A percentile compares a stretch with the other conserved stretches of the same genome.
These are phyloP conservation scores for Apostichopus japonicus DNA, from an alignment of 35 echinoderm and acorn worm species.

Conservation along the genomic window DNA sequence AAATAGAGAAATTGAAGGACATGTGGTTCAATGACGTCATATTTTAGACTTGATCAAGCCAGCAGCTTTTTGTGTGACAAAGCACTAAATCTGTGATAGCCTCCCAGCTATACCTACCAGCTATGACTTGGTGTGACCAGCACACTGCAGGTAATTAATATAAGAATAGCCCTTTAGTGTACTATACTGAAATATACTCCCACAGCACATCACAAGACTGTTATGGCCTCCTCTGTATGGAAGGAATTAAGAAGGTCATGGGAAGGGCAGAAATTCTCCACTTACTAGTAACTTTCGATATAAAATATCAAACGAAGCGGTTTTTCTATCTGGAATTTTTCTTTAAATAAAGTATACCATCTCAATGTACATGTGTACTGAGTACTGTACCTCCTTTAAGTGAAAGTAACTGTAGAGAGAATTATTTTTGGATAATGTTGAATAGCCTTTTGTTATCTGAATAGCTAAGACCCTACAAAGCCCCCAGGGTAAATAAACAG, in stretches of 20 bases:
- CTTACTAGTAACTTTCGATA: neutral
- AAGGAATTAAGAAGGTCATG: neutral
- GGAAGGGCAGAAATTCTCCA: slow-evolving; percentile 12
- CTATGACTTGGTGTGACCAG: too few relatives aligned
- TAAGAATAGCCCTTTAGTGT: too few relatives aligned
- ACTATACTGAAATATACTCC: too few relatives aligned
- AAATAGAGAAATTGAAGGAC: too few relatives aligned
- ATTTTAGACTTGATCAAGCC: too few relatives aligned
- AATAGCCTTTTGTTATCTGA: slow-evolving; percentile 46
- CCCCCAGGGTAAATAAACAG: slow-evolving; percentile 32
- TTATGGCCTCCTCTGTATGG: neutral
- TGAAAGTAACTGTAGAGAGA: slow-evolving; percentile 23
- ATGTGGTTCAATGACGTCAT: too few relatives aligned
- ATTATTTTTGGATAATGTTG: slow-evolving; percentile 39
- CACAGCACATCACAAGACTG: neutral
- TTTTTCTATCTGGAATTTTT: neutral
- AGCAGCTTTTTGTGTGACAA: too few relatives aligned
- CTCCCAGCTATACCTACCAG: too few relatives aligned
- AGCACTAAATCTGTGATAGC: too few relatives aligned
- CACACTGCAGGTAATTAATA: too few relatives aligned
- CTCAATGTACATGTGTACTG: neutral
- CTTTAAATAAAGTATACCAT: neutral
- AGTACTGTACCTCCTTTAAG: neutral
- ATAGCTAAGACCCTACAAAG: neutral
- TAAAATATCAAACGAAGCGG: neutral